phyloP scores from a whole-genome alignment of 2,888 invertebrate genomes.

The Plagodis dolabraria region DNA sequence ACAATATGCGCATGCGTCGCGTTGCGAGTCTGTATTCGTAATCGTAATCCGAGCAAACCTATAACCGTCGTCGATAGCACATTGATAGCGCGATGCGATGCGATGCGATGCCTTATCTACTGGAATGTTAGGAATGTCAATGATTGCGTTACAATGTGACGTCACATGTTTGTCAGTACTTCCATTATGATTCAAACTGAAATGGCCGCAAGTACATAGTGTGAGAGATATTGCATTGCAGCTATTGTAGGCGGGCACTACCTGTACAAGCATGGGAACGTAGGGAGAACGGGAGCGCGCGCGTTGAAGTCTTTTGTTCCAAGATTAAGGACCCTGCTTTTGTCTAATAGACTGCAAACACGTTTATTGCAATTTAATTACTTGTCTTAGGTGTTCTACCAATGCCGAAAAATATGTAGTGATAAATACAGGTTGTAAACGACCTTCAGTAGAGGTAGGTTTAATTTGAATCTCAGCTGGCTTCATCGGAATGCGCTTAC shows the following conservation, averaged over 20 bases:
- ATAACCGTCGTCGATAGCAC: neutral
- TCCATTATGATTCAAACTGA: neutral
- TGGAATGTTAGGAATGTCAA: constrained; percentile 6
- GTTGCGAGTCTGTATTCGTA: neutral
- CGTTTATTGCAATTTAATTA: no score
- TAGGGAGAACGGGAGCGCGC: constrained; percentile 2
- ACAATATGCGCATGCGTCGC: neutral
- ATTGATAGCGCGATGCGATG: constrained; percentile 1
- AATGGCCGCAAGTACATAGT: no score
- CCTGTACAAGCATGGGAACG: neutral
- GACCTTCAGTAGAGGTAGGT: no score
- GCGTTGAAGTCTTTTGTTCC: constrained; percentile 36
- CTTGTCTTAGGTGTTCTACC: no score
- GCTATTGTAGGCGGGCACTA: neutral
- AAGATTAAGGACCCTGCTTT: neutral
- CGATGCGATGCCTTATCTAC: constrained; percentile 3
- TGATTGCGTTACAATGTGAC: neutral
- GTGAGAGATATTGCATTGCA: no score
- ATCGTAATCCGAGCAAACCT: constrained; percentile 1
- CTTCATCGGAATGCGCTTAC: no score
- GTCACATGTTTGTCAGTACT: neutral
- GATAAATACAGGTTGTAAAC: no score
- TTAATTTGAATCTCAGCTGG: no score
- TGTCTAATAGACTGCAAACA: no score
- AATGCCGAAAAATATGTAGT: no score